Evolutionary conservation across 1,140 invertebrate genomes (phyloP).

Genomic region (Brachionus plicatilis): DNA sequence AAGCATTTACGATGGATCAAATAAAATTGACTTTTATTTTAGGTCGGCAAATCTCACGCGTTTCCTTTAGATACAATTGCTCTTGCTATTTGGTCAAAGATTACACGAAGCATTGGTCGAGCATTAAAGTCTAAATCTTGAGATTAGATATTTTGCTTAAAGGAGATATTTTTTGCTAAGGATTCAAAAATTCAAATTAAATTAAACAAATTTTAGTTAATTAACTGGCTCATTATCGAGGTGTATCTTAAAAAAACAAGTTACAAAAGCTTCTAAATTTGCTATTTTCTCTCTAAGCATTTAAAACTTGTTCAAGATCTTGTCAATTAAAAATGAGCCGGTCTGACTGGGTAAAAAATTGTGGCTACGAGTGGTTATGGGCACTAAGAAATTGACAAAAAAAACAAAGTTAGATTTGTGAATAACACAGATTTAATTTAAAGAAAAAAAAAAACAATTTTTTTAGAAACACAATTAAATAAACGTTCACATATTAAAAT

Average conservation of each 20-base stretch:
- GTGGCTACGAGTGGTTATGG: neutral
- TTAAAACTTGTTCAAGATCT: neutral
- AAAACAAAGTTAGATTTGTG: conserved; percentile 34
- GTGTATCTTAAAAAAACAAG: neutral
- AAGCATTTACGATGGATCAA: neutral
- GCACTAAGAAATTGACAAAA: neutral
- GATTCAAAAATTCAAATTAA: neutral
- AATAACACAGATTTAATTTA: neutral
- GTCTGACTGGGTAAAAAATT: neutral
- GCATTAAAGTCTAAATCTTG: neutral
- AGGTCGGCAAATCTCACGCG: neutral
- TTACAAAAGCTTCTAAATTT: neutral
- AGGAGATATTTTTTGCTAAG: neutral
- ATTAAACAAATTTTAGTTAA: neutral
- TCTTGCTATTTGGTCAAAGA: neutral
- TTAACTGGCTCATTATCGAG: neutral
- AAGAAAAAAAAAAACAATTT: neutral
- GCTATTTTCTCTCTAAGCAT: neutral
- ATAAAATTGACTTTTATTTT: neutral
- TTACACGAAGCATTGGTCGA: neutral
- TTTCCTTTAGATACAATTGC: neutral
- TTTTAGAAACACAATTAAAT: conserved; percentile 3
- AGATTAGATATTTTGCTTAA: neutral
- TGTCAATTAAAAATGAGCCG: conserved; percentile 12
- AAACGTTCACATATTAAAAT: conserved; percentile 13